phyloP scores from a whole-genome alignment of 2,113 vertebrate species.

The Hypanus sabinus region DNA sequence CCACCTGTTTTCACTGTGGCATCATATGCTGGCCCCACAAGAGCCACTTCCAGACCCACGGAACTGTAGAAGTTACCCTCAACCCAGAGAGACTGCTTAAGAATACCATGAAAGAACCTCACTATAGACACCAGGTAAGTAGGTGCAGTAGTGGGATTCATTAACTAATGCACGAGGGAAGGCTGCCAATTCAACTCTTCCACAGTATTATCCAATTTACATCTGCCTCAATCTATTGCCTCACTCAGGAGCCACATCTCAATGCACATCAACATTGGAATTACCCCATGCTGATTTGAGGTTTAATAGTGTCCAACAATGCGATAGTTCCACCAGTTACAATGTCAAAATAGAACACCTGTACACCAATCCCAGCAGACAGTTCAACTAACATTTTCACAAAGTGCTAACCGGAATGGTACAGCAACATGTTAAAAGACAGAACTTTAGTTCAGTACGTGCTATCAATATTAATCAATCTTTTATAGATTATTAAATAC shows the following conservation, averaged over 20 bases:
- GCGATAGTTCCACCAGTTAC: background rate
- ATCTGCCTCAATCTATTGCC: background rate
- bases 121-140: background rate
- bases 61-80: too few species aligned
- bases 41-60: too few species aligned
- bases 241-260: background rate
- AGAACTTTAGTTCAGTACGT: background rate
- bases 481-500: background rate
- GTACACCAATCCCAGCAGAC: background rate
- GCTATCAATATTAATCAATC: background rate
- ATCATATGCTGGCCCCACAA: too few species aligned
- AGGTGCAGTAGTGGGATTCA: background rate
- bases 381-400: background rate
- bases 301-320: background rate
- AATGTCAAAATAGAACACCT: background rate
- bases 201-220: background rate
- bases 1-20: too few species aligned
- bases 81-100: too few species aligned
- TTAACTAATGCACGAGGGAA: background rate
- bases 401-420: background rate
- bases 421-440: constrained; percentile 3
- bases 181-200: too few species aligned
- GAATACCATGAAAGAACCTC: too few species aligned
- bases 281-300: background rate
- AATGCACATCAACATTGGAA: too few species aligned